Conservation (phyloP, 2,797 vertebrate genomes). For the Natrix natrix region DNA sequence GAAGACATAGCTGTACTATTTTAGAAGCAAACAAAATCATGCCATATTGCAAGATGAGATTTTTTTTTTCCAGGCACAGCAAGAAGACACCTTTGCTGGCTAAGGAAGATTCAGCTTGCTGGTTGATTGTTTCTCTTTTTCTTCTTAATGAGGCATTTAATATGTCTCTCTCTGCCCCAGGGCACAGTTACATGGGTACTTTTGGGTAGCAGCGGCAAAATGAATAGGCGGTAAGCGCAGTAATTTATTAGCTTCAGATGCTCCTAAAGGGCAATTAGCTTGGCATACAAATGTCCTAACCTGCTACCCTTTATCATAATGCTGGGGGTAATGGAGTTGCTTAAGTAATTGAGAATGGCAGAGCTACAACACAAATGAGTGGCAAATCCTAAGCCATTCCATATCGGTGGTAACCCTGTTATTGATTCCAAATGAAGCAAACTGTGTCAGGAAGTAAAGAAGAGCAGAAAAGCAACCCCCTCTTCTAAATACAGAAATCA, state of each 20-base stretch:
- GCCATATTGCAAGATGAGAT: not conserved
- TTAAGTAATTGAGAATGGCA: not conserved
- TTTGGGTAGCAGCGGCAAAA: not conserved
- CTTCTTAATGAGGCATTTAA: not conserved
- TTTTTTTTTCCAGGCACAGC: not conserved
- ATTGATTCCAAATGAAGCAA: conserved; percentile 11
- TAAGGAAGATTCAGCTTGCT: not conserved
- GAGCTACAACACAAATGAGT: conserved; percentile 4
- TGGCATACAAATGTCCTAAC: conserved; percentile 7
- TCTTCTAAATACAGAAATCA: conserved; percentile 31
- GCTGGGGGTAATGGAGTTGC: not conserved
- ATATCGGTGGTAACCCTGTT: not conserved
- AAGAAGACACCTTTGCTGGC: not conserved
- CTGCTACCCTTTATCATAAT: not conserved
- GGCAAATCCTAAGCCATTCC: not conserved
- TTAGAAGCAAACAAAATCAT: not conserved
- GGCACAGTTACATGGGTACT: not conserved
- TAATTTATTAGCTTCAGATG: not conserved
- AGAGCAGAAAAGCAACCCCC: too few species aligned
- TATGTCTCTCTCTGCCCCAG: not conserved
- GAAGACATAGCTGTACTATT: not conserved
- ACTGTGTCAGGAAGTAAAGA: not conserved
- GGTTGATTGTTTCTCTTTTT: not conserved
- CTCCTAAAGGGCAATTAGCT: not conserved
- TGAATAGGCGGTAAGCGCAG: not conserved